These are phyloP conservation scores for Danionella cerebrum DNA, from an alignment of 2,113 vertebrate species.

Conservation along the genomic window DNA sequence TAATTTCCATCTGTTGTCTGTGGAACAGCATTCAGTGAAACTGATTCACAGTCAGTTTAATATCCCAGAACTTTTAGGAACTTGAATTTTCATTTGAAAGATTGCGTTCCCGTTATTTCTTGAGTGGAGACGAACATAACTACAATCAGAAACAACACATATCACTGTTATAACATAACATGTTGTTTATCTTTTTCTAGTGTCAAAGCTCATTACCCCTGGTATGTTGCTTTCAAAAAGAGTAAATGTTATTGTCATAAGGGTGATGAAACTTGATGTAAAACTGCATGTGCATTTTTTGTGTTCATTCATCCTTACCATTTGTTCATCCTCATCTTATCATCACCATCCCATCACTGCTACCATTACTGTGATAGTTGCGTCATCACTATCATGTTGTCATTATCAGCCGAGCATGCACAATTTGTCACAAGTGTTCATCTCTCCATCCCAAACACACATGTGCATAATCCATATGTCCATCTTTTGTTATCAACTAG, in stretches of 20 bases:
- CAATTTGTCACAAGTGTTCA: conserved; percentile 15
- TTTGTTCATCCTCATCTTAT: conserved; percentile 12
- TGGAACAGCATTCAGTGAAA: too few relatives aligned
- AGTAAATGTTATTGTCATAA: conserved; percentile 14
- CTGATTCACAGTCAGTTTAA: too few relatives aligned
- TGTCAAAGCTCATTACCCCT: conserved; percentile 62
- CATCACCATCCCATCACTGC: neutral
- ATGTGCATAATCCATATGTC: conserved; percentile 10
- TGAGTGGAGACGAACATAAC: too few relatives aligned
- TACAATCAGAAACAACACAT: neutral
- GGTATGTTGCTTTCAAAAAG: conserved; percentile 65
- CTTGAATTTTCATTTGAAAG: too few relatives aligned
- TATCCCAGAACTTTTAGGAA: too few relatives aligned
- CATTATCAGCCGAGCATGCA: conserved; percentile 35
- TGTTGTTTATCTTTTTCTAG: conserved; percentile 61
- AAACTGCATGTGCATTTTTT: conserved; percentile 48
- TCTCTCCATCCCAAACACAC: conserved; percentile 13
- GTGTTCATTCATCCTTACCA: conserved; percentile 3
- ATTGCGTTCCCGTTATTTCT: too few relatives aligned
- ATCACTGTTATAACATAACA: conserved; percentile 33
- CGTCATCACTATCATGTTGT: conserved; percentile 3
- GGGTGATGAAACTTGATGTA: neutral
- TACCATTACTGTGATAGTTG: too few relatives aligned
- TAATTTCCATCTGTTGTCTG: too few relatives aligned
- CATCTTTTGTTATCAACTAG: neutral